A percentile compares a stretch with the other conserved stretches of the same genome.
Evolutionary conservation across 2,797 vertebrate genomes (phyloP).

Genomic region (Diglossa cyanea): DNA sequence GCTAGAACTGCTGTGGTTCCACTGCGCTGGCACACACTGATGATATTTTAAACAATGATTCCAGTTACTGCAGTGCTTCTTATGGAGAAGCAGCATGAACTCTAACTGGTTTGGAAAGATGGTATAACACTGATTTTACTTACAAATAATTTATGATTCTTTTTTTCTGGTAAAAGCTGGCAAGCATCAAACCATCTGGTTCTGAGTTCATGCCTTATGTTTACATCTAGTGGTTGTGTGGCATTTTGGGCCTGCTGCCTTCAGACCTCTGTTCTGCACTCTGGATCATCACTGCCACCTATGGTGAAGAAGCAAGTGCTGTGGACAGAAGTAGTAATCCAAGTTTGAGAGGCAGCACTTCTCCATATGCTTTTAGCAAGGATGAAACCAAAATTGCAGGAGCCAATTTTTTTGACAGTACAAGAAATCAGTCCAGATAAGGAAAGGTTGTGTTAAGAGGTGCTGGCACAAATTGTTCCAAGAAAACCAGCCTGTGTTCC

Average conservation of each 20-base stretch:
- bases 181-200: background rate
- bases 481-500: background rate
- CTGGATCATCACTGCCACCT: background rate
- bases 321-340: background rate
- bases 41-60: background rate
- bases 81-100: background rate
- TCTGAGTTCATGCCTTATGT: background rate
- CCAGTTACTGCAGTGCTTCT: background rate
- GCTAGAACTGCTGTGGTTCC: background rate
- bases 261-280: background rate
- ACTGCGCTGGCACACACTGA: background rate
- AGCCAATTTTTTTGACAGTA: background rate
- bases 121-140: background rate
- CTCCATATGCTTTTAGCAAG: background rate
- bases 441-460: background rate
- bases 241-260: background rate
- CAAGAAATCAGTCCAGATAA: background rate
- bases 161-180: background rate
- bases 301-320: background rate
- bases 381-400: background rate
- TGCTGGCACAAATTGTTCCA: rapidly evolving
- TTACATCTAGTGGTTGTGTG: background rate
- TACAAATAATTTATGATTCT: background rate
- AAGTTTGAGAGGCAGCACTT: background rate
- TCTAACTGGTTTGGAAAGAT: background rate